Conservation (phyloP, 1,140 invertebrate species). For the Ceratosolen solmsi region DNA sequence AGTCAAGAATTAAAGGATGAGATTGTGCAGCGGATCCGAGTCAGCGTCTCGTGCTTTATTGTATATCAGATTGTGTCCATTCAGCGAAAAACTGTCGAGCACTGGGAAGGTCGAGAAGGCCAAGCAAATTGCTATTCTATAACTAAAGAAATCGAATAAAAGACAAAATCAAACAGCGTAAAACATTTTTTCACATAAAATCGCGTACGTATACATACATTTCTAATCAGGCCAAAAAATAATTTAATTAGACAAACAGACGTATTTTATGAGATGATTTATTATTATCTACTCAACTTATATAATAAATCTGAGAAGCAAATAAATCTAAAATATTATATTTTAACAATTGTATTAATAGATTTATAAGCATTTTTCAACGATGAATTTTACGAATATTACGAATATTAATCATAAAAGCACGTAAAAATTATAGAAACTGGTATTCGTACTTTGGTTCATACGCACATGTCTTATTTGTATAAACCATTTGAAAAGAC, state of each 20-base stretch:
- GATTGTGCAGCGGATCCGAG: slow-evolving; percentile 67
- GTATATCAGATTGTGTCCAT: slow-evolving; percentile 66
- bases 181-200: neutral
- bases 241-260: neutral
- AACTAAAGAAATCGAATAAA: neutral
- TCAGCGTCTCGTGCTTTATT: slow-evolving; percentile 59
- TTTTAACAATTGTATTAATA: no score
- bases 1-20: slow-evolving; percentile 41
- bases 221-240: neutral
- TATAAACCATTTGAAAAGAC: no score
- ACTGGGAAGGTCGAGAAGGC: neutral
- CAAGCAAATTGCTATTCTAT: slow-evolving; percentile 1
- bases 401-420: no score
- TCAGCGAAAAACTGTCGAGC: slow-evolving; percentile 62
- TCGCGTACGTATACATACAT: neutral
- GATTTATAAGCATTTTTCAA: no score
- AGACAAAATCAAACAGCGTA: neutral
- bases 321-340: no score
- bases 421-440: no score
- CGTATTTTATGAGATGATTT: no score
- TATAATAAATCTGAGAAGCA: no score
- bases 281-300: no score
- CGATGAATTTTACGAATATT: no score
- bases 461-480: no score
- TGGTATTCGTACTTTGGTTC: no score